Conservation (phyloP, 2,888 invertebrate species). For the Eugnorisma glareosa region DNA sequence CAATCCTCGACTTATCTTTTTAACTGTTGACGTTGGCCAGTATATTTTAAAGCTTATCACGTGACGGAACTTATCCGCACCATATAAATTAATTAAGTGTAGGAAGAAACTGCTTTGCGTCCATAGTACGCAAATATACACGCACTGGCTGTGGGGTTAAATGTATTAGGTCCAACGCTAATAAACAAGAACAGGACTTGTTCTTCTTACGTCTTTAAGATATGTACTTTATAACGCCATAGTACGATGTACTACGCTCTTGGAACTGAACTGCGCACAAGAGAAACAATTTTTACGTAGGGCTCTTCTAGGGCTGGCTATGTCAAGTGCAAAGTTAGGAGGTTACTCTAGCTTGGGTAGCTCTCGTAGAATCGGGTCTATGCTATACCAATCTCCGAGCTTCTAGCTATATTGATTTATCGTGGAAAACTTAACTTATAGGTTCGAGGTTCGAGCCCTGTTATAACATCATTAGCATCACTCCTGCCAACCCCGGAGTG, state of each 20-base stretch:
- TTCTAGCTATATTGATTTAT: background rate
- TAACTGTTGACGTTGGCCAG: background rate
- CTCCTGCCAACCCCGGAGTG: too few species aligned
- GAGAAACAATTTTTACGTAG: background rate
- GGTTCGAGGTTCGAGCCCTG: background rate
- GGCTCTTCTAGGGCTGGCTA: background rate
- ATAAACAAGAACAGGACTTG: conserved; percentile 38
- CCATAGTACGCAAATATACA: conserved; percentile 34
- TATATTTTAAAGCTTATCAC: background rate
- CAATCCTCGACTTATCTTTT: background rate
- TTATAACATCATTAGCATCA: too few species aligned
- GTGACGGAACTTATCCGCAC: background rate
- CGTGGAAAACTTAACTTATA: background rate
- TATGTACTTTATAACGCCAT: background rate
- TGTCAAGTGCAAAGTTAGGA: background rate
- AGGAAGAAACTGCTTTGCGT: conserved; percentile 26
- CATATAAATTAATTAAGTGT: conserved; percentile 47
- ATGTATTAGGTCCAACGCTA: conserved; percentile 34
- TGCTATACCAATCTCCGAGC: background rate
- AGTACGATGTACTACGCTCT: conserved; percentile 2
- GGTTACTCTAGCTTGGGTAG: too few species aligned
- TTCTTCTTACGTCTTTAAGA: conserved; percentile 12
- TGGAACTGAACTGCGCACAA: background rate
- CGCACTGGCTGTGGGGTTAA: conserved; percentile 26
- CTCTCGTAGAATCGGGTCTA: background rate